Conservation (phyloP, 1,140 invertebrate genomes). For the Diabrotica virgifera region DNA sequence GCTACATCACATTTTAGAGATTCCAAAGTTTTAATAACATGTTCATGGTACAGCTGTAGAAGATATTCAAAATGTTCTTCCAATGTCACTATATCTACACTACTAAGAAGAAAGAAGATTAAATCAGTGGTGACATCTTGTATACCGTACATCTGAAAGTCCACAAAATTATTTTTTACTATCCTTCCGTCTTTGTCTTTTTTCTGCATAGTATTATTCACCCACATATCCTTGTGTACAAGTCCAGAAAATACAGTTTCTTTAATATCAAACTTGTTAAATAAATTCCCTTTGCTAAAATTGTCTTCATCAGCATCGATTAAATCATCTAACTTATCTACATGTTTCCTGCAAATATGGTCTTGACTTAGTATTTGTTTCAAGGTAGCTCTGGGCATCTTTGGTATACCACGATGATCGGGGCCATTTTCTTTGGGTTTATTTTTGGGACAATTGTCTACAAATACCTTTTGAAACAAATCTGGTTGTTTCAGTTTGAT, state of each 20-base stretch:
- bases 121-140: slow-evolving; percentile 53
- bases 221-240: slow-evolving; percentile 60
- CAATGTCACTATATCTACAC: slow-evolving; percentile 44
- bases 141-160: slow-evolving; percentile 59
- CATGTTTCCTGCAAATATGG: too few species aligned
- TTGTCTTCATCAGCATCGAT: too few species aligned
- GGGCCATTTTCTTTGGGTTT: too few species aligned
- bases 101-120: slow-evolving; percentile 54
- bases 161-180: slow-evolving; percentile 57
- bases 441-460: too few species aligned
- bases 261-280: too few species aligned
- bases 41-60: slow-evolving; percentile 49
- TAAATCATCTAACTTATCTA: too few species aligned
- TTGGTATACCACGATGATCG: too few species aligned
- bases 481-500: slow-evolving; percentile 47
- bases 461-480: slow-evolving; percentile 41
- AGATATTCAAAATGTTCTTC: slow-evolving; percentile 47
- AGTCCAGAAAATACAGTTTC: slow-evolving; percentile 22
- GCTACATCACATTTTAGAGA: slow-evolving; percentile 15
- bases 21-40: slow-evolving; percentile 21
- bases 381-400: too few species aligned
- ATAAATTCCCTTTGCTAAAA: too few species aligned
- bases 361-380: too few species aligned
- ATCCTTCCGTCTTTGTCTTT: slow-evolving; percentile 36
- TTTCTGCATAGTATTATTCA: slow-evolving; percentile 57